Evolutionary conservation across 92 coral and sea anemone genomes (phyloP).

Genomic region (Heliopora coerulea): DNA sequence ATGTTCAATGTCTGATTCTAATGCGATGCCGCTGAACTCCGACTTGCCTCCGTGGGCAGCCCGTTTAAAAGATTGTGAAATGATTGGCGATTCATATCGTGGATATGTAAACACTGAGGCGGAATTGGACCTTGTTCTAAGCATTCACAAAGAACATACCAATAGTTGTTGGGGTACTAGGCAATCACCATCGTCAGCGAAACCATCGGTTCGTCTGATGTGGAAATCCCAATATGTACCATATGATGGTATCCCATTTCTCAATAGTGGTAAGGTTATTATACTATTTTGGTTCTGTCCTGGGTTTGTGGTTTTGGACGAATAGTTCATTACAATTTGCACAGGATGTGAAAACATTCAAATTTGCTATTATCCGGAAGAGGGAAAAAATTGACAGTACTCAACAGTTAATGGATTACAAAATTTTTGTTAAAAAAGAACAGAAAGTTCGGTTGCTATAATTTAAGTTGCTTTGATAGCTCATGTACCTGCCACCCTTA

Average conservation of each 20-base stretch:
- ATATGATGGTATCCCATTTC: slow-evolving; percentile 95
- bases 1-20: background rate
- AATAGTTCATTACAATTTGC: no score
- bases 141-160: slow-evolving; percentile 91
- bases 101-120: slow-evolving; percentile 91
- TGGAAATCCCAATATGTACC: slow-evolving; percentile 99
- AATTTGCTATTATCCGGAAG: no score
- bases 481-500: no score
- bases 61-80: slow-evolving; percentile 84
- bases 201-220: slow-evolving; percentile 95
- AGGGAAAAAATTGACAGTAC: no score
- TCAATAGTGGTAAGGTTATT: slow-evolving; percentile 86
- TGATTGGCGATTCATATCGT: slow-evolving; percentile 94
- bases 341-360: no score
- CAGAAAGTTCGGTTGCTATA: no score
- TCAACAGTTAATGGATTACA: no score
- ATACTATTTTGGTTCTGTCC: background rate
- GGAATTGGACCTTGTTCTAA: slow-evolving; percentile 82
- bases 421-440: no score
- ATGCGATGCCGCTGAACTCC: background rate
- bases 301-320: background rate
- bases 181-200: slow-evolving; percentile 96
- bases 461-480: no score
- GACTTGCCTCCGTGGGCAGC: slow-evolving; percentile 96
- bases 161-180: slow-evolving; percentile 97